Percentiles rank a stretch among this genome's conserved stretches.
These are phyloP conservation scores for Rallus limicola DNA, from an alignment of 2,113 vertebrate species.

Conservation along the genomic window DNA sequence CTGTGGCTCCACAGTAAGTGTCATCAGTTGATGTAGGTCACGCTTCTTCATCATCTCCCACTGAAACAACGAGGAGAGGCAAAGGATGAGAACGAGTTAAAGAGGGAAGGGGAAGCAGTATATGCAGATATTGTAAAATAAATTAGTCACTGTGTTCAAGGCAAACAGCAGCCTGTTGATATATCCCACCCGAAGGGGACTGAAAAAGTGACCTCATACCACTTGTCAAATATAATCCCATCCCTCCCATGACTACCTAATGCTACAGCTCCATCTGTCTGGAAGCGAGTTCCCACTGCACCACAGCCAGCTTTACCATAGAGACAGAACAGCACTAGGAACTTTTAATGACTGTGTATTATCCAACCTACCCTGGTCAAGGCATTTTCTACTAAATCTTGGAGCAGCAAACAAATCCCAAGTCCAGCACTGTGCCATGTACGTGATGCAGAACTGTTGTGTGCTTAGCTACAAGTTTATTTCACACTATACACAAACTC, in stretches of 20 bases:
- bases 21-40: background rate
- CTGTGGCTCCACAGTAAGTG: background rate
- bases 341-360: background rate
- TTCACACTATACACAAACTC: background rate
- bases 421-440: background rate
- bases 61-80: background rate
- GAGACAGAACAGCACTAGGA: background rate
- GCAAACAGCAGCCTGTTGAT: conserved; percentile 1
- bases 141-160: background rate
- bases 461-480: background rate
- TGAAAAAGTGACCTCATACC: conserved; percentile 37
- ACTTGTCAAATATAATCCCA: background rate
- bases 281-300: background rate
- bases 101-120: background rate
- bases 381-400: background rate
- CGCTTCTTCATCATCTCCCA: background rate
- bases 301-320: background rate
- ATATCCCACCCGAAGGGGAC: conserved; percentile 31
- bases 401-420: background rate
- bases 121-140: background rate
- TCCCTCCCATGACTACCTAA: conserved; percentile 11
- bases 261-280: conserved; percentile 6
- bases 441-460: accelerated
- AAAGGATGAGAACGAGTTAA: background rate
- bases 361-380: background rate